Base-by-base conservation (phyloP, 2,888 invertebrate species). In the Pecten maximus region DNA sequence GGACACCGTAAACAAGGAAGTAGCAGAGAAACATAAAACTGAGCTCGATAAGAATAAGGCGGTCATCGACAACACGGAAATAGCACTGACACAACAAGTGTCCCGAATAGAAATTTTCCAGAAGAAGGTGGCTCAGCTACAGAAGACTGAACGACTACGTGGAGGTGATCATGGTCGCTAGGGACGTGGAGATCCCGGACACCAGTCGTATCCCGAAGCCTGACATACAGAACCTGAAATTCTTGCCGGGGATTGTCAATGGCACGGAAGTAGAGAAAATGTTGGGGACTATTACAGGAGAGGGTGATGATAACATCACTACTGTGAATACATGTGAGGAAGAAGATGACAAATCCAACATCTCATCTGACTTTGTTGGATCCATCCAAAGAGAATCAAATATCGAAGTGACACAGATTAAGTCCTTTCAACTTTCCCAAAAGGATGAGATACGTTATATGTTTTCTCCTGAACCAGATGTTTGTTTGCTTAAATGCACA, bases 301-400 rank as follows among this genome's bases (percentile, higher is more conserved):
- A 12, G 15, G 15, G 28, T 74, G 74, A 74, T 35, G 28, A 54
- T 2, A 23, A 54, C 6, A 23, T 2, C 19, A 19, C 23, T 54
- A 23, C 8, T 23, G 0, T 23, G 54, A 54, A 6, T 15, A 3
- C n/a, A 2, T 54, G 54, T 54, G 54, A 54, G 35, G 35, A 28
- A 28, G 28, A 35, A 8, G 74, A 74, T 2, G 19, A 54, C 19
- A 54, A 54, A 23, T 2, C 12, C 50, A 19, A 54, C 23, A 19
- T 15, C 23, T 74, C 74, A 10, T 74, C 74, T 35, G 74, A 74
- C 74, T 74, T 74, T 74, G 74, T 74, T 74, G 74, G 74, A 35
- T 74, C 74, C 0, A 74, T 74, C 16, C 2, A 35, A 28, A 74
- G 74, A 74, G 74, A 74, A 74, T 74, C 35, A 35, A 74, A 74